Evolutionary conservation across 2,113 vertebrate species (phyloP), one percentile per base, ranked within the genome.

Genomic region (Donacobius atricapilla): DNA sequence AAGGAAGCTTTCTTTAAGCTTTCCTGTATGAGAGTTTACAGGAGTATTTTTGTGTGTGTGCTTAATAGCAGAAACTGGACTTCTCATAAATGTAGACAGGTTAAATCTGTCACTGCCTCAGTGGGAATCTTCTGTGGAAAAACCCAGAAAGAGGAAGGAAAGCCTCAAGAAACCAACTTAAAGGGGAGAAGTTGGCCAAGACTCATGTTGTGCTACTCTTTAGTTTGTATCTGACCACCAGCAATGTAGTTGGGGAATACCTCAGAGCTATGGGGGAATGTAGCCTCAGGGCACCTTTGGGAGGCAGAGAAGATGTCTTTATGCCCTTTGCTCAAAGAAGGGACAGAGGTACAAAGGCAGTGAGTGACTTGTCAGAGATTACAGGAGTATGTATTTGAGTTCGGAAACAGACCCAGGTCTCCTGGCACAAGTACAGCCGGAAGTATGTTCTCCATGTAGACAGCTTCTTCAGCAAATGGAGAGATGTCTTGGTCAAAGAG

Each of bases 61-160:
- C 51, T 53, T 90, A 90, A 90, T 23, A 73, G 39, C 88, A 94
- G 83, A 70, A 96, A 57, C 60, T 73, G 76, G 39, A 30, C 68
- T 76, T 86, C 85, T 90, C 31, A 45, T 93, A 92, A 93, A 75
- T 77, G 68, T 77, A 50, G 84, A 40, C 47, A 24, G 51, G 35
- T 88, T 81, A 78, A 83, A 71, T 94, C 65, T 92, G 72, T 75
- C 5, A 0, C 44, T 93, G n/a, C 79, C 54, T 78, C 72, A 89
- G 54, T 88, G 72, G 76, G 48, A 92, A 78, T 81, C 65, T 96
- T 90, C 92, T 72, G 69, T 97, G 94, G 88, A 94, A 96, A 96
- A 96, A 92, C 72, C 44, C 83, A 91, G 76, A 89, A 93, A 78
- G 88, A 92, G 83, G 77, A 95, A 93, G 86, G 83, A 92, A 94